Base-by-base conservation (phyloP, 2,888 invertebrate genomes). In the Scaptomyza reducta region DNA sequence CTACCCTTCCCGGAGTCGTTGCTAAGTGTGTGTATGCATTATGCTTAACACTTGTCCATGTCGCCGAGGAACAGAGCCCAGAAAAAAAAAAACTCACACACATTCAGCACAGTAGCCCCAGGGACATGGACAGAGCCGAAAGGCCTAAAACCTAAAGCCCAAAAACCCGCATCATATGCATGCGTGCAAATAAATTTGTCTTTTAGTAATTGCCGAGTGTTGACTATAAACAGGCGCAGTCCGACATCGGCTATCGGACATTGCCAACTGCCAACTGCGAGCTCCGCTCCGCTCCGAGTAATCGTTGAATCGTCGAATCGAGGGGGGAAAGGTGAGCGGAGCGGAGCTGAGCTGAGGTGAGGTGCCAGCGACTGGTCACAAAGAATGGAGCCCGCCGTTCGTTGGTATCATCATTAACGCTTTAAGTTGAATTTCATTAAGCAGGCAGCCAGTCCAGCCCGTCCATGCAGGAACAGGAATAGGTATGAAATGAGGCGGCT, bases 171-270 rank as follows among this genome's bases (percentile, higher is more conserved):
- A 74, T 76, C 78, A 72, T 67, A 67, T 77, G 74, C 77, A 89
- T 88, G 87, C 89, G 90, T 89, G 89, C 90, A 90, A 90, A 89
- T 89, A 90, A 89, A 89, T 89, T 89, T 89, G 89, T 89, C 90
- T 89, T 90, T 85, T 89, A 90, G 90, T 89, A 89, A 89, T 90
- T 90, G 89, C 89, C 74, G 64, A 68, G 83, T 71, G 70, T 68
- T 86, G 70, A 67, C 80, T 79, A 79, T 79, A 76, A 79, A 76
- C 80, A 76, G 76, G 73, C 74, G 63, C 75, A 79, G 59, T 50
- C 66, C 58, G 69, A 74, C 74, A 74, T 49, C 60, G 51, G 45
- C 40, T 47, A 50, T 68, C 62, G 27, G 67, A 47, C 60, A 74
- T 68, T 49, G 33, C 44, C 14, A 51, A 55, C 51, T 51, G 54